These are phyloP conservation scores for Drosophila busckii DNA, from an alignment of 1,140 invertebrate genomes.

Conservation along the genomic window DNA sequence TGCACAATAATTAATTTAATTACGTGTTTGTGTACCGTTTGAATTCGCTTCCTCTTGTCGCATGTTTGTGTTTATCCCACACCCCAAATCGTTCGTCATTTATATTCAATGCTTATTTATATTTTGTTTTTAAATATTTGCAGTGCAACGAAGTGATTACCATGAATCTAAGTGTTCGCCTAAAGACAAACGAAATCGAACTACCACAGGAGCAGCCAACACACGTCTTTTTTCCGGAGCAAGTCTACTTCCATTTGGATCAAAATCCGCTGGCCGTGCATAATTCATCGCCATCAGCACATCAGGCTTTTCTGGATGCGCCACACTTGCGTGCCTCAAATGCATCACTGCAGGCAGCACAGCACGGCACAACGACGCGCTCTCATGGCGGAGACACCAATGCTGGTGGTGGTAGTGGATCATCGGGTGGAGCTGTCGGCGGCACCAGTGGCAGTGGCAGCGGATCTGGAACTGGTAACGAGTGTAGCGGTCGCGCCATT, in stretches of 20 bases:
- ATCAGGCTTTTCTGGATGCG: slow-evolving; percentile 55
- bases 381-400: slow-evolving; percentile 11
- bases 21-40: slow-evolving; percentile 38
- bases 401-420: slow-evolving; percentile 24
- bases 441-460: slow-evolving; percentile 57
- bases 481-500: slow-evolving; percentile 80
- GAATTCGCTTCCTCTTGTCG: slow-evolving; percentile 37
- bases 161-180: slow-evolving; percentile 80
- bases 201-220: slow-evolving; percentile 76
- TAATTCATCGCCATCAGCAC: slow-evolving; percentile 42
- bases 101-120: slow-evolving; percentile 8
- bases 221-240: slow-evolving; percentile 71
- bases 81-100: background rate
- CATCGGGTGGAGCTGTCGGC: slow-evolving; percentile 14
- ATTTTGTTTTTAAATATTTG: slow-evolving; percentile 1
- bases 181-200: slow-evolving; percentile 80
- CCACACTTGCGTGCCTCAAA: slow-evolving; percentile 66
- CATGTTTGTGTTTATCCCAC: slow-evolving; percentile 48
- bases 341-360: slow-evolving; percentile 59
- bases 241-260: slow-evolving; percentile 71
- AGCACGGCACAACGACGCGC: slow-evolving; percentile 28
- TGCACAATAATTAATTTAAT: background rate
- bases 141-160: slow-evolving; percentile 78
- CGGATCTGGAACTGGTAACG: slow-evolving; percentile 43
- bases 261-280: slow-evolving; percentile 50